Evolutionary conservation across 2,113 vertebrate species (phyloP).

Genomic region (Probosciger aterrimus): DNA sequence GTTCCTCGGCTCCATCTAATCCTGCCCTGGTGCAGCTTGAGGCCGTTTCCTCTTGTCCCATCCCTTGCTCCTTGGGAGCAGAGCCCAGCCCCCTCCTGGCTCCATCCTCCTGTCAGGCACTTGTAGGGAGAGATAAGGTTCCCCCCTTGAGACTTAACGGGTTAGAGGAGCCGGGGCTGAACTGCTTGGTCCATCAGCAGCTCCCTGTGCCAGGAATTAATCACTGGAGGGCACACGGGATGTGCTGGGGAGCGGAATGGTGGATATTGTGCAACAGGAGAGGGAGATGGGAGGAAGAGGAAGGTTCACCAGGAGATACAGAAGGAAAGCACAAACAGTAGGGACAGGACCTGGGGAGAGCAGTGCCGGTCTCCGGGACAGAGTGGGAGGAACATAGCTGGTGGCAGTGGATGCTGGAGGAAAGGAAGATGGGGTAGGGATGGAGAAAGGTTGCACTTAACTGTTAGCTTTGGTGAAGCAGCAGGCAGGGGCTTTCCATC

Average conservation of each 20-base stretch:
- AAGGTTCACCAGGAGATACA: background rate
- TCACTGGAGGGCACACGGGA: background rate
- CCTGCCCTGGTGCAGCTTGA: too few relatives aligned
- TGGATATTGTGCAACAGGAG: background rate
- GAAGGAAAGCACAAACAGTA: accelerated
- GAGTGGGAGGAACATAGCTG: background rate
- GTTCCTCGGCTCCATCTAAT: too few relatives aligned
- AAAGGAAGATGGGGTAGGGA: background rate
- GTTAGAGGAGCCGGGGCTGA: background rate
- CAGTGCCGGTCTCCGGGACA: accelerated
- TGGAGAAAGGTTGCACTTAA: background rate
- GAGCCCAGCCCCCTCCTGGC: background rate
- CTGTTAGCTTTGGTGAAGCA: background rate
- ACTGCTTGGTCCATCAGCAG: accelerated
- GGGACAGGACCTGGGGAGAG: background rate
- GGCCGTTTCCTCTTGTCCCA: too few relatives aligned
- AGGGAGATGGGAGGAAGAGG: background rate
- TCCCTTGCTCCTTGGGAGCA: background rate
- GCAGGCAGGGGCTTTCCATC: background rate
- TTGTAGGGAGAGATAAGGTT: background rate
- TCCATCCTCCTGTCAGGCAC: background rate
- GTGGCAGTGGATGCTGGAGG: background rate
- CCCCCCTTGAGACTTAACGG: background rate
- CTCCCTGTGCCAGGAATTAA: background rate
- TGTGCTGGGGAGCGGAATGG: accelerated